These are phyloP conservation scores for Akabosia matsudoensis DNA, from an alignment of 1,140 invertebrate species.

Conservation along the genomic window DNA sequence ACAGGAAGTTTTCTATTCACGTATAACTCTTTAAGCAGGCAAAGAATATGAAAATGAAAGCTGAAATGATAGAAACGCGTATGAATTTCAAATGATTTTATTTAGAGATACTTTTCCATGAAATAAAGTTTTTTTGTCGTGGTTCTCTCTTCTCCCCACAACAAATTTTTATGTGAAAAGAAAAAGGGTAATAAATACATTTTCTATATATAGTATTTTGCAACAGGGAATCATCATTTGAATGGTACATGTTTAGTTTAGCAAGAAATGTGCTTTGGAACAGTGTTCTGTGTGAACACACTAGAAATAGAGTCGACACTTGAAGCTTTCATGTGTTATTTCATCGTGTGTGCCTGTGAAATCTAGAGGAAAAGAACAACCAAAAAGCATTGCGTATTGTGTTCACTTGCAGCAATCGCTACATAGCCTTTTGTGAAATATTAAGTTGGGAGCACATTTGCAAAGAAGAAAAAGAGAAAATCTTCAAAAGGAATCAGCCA, in stretches of 20 bases:
- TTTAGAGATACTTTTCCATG: constrained; percentile 1
- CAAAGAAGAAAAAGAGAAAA: neutral
- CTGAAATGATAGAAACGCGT: constrained; percentile 28
- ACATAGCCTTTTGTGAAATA: neutral
- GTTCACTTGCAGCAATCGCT: neutral
- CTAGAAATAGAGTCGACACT: neutral
- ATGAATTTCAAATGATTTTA: constrained; percentile 30
- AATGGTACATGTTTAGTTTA: neutral
- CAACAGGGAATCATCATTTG: neutral
- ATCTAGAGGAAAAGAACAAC: constrained; percentile 22
- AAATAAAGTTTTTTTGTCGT: constrained; percentile 1
- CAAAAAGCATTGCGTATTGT: constrained; percentile 16
- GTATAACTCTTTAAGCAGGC: neutral
- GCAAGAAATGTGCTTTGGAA: neutral
- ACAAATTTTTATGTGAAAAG: neutral
- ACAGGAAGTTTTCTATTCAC: neutral
- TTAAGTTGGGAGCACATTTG: too few relatives aligned
- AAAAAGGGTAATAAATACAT: neutral
- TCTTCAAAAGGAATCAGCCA: neutral
- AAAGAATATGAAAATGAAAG: constrained; percentile 15
- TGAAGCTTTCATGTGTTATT: constrained; percentile 11
- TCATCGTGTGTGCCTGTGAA: constrained; percentile 9
- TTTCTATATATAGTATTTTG: neutral
- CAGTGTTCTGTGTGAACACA: neutral
- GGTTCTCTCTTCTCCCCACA: constrained; percentile 9